Conservation (phyloP, 2,888 invertebrate genomes). For the Eristalinus aeneus region DNA sequence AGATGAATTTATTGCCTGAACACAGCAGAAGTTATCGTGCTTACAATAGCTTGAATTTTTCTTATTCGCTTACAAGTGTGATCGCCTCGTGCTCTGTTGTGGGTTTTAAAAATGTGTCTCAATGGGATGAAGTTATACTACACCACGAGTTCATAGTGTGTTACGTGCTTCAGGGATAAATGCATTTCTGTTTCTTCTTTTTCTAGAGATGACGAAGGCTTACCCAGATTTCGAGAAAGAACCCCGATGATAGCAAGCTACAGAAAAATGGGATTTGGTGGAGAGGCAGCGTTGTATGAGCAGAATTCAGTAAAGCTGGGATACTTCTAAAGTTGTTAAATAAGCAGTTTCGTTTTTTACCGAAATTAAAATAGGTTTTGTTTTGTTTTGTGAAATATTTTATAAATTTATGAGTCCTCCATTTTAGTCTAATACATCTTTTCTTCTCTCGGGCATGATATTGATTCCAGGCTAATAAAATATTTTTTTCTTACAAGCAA, state of each 20-base stretch:
- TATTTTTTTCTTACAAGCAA: too few species aligned
- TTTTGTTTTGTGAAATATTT: too few species aligned
- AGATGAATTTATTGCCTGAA: slow-evolving; percentile 28
- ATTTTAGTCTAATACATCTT: too few species aligned
- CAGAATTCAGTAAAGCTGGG: too few species aligned
- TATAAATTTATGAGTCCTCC: too few species aligned
- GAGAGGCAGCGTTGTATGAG: too few species aligned
- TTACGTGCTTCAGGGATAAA: not conserved
- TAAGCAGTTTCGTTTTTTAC: too few species aligned
- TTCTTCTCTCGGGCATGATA: too few species aligned
- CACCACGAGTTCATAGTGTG: too few species aligned
- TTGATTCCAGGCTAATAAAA: too few species aligned
- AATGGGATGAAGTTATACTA: not conserved
- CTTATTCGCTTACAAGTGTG: not conserved
- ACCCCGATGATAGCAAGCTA: not conserved
- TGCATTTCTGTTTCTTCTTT: not conserved
- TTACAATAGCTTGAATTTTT: not conserved
- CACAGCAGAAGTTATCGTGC: not conserved
- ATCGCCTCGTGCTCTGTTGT: not conserved
- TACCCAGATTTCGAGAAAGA: not conserved
- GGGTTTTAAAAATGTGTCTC: not conserved
- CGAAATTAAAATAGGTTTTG: too few species aligned
- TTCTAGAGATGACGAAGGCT: not conserved
- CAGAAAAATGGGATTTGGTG: not conserved
- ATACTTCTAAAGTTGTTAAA: too few species aligned